Evolutionary conservation across 2,797 vertebrate species (phyloP), one percentile per base, ranked within the genome.

Genomic region (Emydoidea blandingii): DNA sequence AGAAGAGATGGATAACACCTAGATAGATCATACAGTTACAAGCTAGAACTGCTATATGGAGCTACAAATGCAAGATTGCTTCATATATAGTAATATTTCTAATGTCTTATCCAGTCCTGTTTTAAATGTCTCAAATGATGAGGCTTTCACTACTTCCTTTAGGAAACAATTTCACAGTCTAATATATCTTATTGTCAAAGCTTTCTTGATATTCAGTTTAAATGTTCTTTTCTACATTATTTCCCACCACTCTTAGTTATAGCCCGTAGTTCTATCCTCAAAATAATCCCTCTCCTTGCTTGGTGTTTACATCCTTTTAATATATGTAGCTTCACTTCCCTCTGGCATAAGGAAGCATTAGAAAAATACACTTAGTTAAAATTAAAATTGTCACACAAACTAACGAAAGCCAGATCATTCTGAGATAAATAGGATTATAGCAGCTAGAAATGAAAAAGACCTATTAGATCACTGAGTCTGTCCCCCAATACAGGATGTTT

Each of bases 301-400:
- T 15, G 53, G 49, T 31, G 12, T 15, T 92, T 82, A 52, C 54
- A 90, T 92, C n/a, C 9, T 86, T 81, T 76, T 83, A 89, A 89
- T 41, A 90, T 31, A 62, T 94, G 81, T 12, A 83, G 65, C 21
- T 92, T 53, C 56, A 57, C 31, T 94, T 83, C 34, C 83, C 85
- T 93, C 76, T 78, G 81, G 85, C 91, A 96, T 50, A 91, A 29
- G 52, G 82, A 94, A 49, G 85, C 81, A 86, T 68, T 81, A 93
- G 87, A 91, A 93, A 93, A 94, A 96, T 65, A 92, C 1, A 49
- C 29, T 19, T 41, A 57, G 44, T 92, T 93, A 76, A 91, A 93
- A 95, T 85, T 92, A 76, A 91, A 93, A 95, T 85, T 91, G 91
- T 89, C 96, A 96, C 88, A 86, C 93, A 93, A 87, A 49, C 4